Conservation (phyloP, 2,797 vertebrate species). For the Sebastes matsubarae region DNA sequence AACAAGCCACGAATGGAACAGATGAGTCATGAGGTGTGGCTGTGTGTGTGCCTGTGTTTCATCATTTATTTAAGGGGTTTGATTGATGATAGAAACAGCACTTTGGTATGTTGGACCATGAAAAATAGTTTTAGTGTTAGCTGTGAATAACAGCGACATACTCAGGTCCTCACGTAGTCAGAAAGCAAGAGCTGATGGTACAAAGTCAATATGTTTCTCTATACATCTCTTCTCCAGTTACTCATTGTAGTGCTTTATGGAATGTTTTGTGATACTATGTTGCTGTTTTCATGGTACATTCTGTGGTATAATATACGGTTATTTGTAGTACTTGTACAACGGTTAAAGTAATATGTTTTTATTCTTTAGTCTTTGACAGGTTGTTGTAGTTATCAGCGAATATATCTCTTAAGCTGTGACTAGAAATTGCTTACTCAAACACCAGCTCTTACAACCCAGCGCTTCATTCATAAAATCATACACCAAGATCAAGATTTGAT, state of each 20-base stretch:
- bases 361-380: background rate
- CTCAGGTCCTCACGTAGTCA: background rate
- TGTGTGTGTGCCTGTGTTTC: background rate
- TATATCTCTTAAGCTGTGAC: too few species aligned
- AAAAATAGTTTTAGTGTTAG: background rate
- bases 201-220: background rate
- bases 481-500: too few species aligned
- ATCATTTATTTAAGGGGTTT: background rate
- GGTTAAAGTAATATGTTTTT: background rate
- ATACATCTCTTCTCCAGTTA: background rate
- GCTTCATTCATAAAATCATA: background rate
- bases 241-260: background rate
- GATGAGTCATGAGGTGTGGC: constrained; percentile 40
- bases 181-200: background rate
- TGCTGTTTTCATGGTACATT: background rate
- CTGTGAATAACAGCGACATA: background rate
- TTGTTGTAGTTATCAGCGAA: background rate
- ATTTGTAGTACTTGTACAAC: background rate
- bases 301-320: background rate
- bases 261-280: background rate
- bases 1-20: background rate
- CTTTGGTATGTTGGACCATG: background rate
- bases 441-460: background rate
- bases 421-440: too few species aligned
- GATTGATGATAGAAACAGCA: background rate